Evolutionary conservation across 2,888 invertebrate genomes (phyloP).

Genomic region (Camptogramma bilineatum): DNA sequence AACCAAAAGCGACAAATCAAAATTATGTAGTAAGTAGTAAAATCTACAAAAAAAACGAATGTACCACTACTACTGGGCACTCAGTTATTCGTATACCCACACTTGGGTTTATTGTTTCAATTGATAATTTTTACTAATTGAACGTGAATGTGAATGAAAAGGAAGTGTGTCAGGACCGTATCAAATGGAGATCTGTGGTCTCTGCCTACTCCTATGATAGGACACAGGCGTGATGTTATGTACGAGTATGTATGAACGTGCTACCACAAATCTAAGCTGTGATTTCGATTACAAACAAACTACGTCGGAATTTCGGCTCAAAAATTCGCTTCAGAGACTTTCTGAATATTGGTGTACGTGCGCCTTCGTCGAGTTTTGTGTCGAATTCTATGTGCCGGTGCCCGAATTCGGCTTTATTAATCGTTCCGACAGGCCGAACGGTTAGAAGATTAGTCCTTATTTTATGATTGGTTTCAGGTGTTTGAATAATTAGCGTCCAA

Average conservation of each 20-base stretch:
- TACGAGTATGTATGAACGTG: background rate
- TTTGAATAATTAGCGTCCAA: background rate
- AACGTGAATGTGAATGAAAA: no score
- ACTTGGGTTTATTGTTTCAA: no score
- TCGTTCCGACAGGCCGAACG: slow-evolving; percentile 15
- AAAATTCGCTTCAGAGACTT: slow-evolving; percentile 40
- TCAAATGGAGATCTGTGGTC: no score
- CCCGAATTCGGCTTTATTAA: slow-evolving; percentile 34
- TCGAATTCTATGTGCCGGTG: slow-evolving; percentile 30
- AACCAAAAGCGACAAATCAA: no score
- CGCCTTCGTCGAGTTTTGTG: slow-evolving; percentile 28
- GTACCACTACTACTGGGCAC: no score
- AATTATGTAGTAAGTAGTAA: no score
- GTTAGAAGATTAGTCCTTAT: slow-evolving; percentile 16
- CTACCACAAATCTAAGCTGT: slow-evolving; percentile 11
- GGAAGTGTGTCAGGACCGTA: no score
- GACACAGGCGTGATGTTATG: no score
- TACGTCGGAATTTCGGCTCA: slow-evolving; percentile 36
- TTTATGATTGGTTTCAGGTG: background rate
- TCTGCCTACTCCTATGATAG: no score
- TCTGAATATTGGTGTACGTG: slow-evolving; percentile 34
- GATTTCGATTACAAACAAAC: slow-evolving; percentile 36
- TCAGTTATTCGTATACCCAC: no score
- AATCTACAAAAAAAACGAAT: no score
- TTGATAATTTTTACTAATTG: no score